These are phyloP conservation scores for Heliangelus exortis DNA, from an alignment of 2,797 vertebrate species.

Conservation along the genomic window DNA sequence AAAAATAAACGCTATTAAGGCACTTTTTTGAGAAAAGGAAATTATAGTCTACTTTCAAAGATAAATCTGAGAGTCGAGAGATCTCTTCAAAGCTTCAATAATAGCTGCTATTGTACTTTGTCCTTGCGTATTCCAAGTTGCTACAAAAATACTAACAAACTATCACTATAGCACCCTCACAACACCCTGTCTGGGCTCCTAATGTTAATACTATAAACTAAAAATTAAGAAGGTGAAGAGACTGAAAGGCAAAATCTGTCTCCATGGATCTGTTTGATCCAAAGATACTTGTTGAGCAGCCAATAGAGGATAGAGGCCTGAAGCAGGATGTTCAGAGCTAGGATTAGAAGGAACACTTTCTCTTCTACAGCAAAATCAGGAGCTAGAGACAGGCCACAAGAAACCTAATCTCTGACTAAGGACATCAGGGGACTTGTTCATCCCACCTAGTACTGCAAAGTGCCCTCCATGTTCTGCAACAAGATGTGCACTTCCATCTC, in stretches of 20 bases:
- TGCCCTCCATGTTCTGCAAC: not conserved
- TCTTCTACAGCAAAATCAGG: not conserved
- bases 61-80: not conserved
- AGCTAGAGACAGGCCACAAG: not conserved
- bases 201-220: not conserved
- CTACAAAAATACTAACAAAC: not conserved
- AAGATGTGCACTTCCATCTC: not conserved
- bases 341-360: constrained; percentile 34
- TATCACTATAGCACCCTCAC: not conserved
- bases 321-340: not conserved
- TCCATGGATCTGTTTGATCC: not conserved
- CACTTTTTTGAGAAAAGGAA: not conserved
- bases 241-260: not conserved
- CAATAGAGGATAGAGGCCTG: not conserved
- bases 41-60: not conserved
- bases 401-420: not conserved
- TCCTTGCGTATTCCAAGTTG: not conserved
- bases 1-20: not conserved
- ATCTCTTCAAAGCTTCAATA: not conserved
- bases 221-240: not conserved
- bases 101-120: not conserved
- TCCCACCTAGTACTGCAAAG: not conserved
- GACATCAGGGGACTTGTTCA: not conserved
- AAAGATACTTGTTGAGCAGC: not conserved
- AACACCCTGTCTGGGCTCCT: not conserved